Evolutionary conservation across 1,140 invertebrate species (phyloP).

Genomic region (Cotesia vestalis): DNA sequence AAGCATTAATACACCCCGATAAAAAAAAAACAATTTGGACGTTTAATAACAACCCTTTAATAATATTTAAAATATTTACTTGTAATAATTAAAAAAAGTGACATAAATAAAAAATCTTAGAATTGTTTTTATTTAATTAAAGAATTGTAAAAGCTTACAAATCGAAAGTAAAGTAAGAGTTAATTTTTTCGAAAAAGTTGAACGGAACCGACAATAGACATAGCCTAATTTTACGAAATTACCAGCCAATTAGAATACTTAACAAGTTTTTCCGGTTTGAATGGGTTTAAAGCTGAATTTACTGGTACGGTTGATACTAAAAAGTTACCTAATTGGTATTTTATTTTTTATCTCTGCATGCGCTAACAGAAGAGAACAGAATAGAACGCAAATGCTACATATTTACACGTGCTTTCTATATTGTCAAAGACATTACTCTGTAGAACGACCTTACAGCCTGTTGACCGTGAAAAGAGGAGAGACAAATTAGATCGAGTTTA

Average conservation of each 20-base stretch:
- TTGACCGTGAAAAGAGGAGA: slow-evolving; percentile 19
- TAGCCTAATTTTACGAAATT: slow-evolving; percentile 4
- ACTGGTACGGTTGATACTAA: not conserved
- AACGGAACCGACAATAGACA: too few species aligned
- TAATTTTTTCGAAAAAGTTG: not conserved
- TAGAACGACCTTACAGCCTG: not conserved
- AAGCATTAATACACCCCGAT: too few species aligned
- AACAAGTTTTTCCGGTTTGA: slow-evolving; percentile 20
- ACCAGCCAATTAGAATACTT: slow-evolving; percentile 23
- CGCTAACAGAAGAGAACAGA: not conserved
- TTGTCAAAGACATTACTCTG: not conserved
- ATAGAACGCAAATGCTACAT: too few species aligned
- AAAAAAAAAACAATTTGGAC: too few species aligned
- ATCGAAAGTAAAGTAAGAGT: not conserved
- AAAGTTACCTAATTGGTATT: not conserved
- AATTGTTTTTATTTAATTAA: too few species aligned
- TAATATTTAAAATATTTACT: too few species aligned
- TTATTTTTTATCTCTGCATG: not conserved
- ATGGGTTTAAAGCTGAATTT: slow-evolving; percentile 22
- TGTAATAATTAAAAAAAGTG: too few species aligned
- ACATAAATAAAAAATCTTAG: too few species aligned
- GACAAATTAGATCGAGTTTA: slow-evolving; percentile 10
- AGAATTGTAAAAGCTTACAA: not conserved
- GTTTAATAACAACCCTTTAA: too few species aligned
- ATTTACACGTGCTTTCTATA: slow-evolving; percentile 4